Evolutionary conservation across 2,797 vertebrate genomes (phyloP).

Genomic region (Poecilia gillii): DNA sequence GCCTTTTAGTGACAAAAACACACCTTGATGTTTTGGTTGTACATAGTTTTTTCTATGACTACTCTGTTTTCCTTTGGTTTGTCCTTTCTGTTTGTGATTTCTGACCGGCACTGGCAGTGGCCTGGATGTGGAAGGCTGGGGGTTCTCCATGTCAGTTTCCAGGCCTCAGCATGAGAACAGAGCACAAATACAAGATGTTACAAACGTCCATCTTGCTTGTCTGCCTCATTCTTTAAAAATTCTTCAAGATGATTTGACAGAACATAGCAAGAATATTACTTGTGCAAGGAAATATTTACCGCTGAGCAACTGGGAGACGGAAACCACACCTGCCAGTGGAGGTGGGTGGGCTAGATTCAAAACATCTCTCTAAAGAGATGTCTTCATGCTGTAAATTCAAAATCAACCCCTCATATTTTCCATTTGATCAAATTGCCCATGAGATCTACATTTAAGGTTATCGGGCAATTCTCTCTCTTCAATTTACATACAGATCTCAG

Average conservation of each 20-base stretch:
- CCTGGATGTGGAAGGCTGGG: conserved; percentile 32
- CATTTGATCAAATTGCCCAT: background rate
- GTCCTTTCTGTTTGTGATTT: conserved; percentile 65
- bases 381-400: background rate
- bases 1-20: conserved; percentile 85
- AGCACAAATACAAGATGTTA: conserved; percentile 83
- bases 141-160: conserved; percentile 66
- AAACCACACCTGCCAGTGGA: conserved; percentile 7
- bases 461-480: background rate
- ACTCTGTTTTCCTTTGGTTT: conserved; percentile 58
- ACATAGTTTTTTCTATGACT: conserved; percentile 89
- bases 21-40: conserved; percentile 87
- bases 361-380: background rate
- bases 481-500: background rate
- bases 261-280: background rate
- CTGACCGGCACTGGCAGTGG: conserved; percentile 69
- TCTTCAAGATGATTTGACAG: conserved; percentile 34
- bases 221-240: conserved; percentile 68
- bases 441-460: background rate
- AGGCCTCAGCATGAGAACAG: conserved; percentile 76
- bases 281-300: background rate
- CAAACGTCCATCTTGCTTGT: conserved; percentile 70
- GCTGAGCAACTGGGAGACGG: conserved; percentile 25
- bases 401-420: background rate
- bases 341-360: conserved; percentile 1